Conservation (phyloP, 2,888 invertebrate species). For the Aspidiotus destructor region DNA sequence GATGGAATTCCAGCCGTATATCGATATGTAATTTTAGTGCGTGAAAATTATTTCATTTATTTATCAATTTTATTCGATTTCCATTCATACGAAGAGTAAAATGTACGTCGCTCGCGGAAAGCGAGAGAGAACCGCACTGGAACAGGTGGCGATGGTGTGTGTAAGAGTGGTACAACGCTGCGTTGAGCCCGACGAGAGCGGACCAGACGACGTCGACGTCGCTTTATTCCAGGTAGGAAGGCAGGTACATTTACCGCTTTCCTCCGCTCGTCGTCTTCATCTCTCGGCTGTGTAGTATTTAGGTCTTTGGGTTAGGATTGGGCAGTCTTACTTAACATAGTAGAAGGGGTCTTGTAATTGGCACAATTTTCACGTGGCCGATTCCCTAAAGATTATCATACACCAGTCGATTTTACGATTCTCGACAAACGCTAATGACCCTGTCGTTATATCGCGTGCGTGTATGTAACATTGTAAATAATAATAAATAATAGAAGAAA, state of each 20-base stretch:
- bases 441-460: constrained; percentile 10
- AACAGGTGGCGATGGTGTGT: too few relatives aligned
- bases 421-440: constrained; percentile 27
- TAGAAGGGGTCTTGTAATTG: constrained; percentile 28
- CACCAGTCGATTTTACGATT: constrained; percentile 25
- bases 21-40: too few relatives aligned
- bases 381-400: constrained; percentile 26
- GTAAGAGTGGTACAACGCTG: too few relatives aligned
- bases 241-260: constrained; percentile 12
- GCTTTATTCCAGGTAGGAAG: too few relatives aligned
- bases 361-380: constrained; percentile 32
- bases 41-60: too few relatives aligned
- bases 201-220: too few relatives aligned
- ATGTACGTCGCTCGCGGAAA: too few relatives aligned
- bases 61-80: too few relatives aligned
- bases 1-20: too few relatives aligned
- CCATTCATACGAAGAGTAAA: too few relatives aligned
- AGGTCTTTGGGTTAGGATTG: constrained; percentile 31
- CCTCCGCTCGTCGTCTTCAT: neutral
- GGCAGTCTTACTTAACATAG: constrained; percentile 27
- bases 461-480: neutral
- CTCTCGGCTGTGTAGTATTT: constrained; percentile 18
- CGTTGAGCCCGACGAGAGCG: too few relatives aligned
- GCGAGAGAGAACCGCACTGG: too few relatives aligned
- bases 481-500: neutral